Percentiles rank a stretch among this genome's conserved stretches.
These are phyloP conservation scores for Alligator mississippiensis DNA, from an alignment of 2,113 vertebrate genomes.

Conservation along the genomic window DNA sequence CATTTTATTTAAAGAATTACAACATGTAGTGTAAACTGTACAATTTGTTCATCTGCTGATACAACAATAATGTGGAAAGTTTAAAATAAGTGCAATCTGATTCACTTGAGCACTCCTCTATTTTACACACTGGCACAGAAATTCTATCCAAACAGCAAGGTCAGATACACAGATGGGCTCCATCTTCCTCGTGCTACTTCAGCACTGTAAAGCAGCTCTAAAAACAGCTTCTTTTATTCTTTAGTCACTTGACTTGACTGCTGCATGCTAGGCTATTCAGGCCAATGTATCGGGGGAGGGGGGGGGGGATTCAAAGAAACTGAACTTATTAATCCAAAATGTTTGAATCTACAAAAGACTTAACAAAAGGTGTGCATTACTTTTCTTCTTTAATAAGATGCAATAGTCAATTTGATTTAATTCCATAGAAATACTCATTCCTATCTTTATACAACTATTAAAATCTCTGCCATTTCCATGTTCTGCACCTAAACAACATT, in stretches of 20 bases:
- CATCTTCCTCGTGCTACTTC: not conserved
- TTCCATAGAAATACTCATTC: constrained; percentile 58
- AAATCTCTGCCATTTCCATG: constrained; percentile 16
- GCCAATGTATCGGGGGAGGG: not conserved
- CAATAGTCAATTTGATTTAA: constrained; percentile 47
- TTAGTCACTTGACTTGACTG: not conserved
- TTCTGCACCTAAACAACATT: constrained; percentile 25
- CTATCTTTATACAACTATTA: constrained; percentile 26
- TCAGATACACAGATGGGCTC: not conserved
- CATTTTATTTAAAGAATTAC: not conserved
- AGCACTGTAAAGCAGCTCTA: not conserved
- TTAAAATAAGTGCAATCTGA: not conserved
- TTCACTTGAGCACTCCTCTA: too few species aligned
- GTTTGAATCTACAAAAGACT: too few species aligned
- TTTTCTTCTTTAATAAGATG: not conserved
- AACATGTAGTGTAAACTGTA: not conserved
- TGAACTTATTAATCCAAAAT: too few species aligned
- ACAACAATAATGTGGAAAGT: not conserved
- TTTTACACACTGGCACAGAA: not conserved
- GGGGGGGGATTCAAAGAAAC: too few species aligned
- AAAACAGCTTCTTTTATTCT: not conserved
- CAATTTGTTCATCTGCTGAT: not conserved
- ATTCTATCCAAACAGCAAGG: not conserved
- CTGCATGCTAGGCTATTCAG: not conserved
- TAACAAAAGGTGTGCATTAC: too few species aligned